Percentiles rank a stretch among this genome's conserved stretches.
phyloP scores from a whole-genome alignment of 2,113 vertebrate species.

The Thinocorus orbignyianus region DNA sequence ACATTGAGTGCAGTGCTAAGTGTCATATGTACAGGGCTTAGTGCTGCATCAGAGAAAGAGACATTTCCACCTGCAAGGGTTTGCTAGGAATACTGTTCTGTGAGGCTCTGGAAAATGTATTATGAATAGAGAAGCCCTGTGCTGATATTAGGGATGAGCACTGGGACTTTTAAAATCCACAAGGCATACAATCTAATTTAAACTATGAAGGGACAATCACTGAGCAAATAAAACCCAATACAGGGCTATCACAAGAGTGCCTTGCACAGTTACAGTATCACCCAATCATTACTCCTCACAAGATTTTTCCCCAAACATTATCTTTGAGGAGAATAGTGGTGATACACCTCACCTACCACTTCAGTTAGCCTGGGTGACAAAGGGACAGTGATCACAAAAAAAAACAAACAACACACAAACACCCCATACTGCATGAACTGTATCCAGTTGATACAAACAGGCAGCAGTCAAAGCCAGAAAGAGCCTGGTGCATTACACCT shows the following conservation, averaged over 20 bases:
- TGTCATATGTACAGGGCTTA: neutral
- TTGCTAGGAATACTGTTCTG: neutral
- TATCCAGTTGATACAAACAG: neutral
- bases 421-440: neutral
- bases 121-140: neutral
- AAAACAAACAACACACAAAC: no score
- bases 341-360: neutral
- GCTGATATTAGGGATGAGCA: neutral
- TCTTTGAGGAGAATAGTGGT: neutral
- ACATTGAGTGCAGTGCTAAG: neutral
- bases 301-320: accelerated
- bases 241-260: neutral
- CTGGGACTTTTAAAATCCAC: neutral
- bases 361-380: neutral
- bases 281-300: neutral
- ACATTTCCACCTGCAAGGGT: neutral
- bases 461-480: neutral
- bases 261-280: neutral
- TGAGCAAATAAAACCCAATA: neutral
- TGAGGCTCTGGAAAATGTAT: neutral
- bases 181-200: neutral
- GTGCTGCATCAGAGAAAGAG: neutral
- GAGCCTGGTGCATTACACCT: neutral
- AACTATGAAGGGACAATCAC: neutral
- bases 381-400: neutral